Evolutionary conservation across 2,797 vertebrate genomes (phyloP), one percentile per base, ranked within the genome.

Genomic region (Chrosomus eos): DNA sequence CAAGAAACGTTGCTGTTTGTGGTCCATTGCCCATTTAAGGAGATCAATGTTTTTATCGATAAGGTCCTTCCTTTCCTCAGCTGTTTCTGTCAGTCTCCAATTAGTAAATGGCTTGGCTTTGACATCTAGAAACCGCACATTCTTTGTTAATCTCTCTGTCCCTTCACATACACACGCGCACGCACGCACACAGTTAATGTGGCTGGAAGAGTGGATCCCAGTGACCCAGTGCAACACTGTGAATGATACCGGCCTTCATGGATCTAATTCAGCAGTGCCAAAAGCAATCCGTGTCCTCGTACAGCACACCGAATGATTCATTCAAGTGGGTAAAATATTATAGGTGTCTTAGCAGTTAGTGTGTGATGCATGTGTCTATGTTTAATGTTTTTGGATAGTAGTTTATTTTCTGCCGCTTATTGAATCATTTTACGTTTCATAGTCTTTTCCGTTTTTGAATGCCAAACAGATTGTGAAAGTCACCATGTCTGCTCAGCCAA

Each of bases 21-120:
- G 67, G 28, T 45, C 75, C 62, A 38, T 58, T 81, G 66, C 79
- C 72, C 85, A 70, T 90, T 90, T 88, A 86, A 90, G 90, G 81
- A 64, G 19, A 75, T 90, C 81, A 66, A 91, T 91, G 80, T 88
- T 83, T 90, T 88, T 89, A 88, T 91, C 86, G 71, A 87, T 87
- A 85, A 87, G 60, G 90, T 87, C 84, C 84, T 87, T 85, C 85
- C 74, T 90, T 87, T 81, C 82, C 88, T 88, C 58, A 68, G 80
- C 48, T 86, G 78, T 70, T 85, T 88, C 83, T 89, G 26, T 86
- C 43, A 78, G 74, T 64, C 81, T 87, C 80, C 73, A 81, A 89
- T 88, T 82, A 83, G 84, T 73, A 89, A 91, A 90, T 76, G 87
- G 81, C 80, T 84, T 88, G 87, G 38, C 89, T 90, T 90, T 90